Percentiles rank a stretch among this genome's conserved stretches.
phyloP scores from a whole-genome alignment of 2,113 vertebrate genomes.

The Pycnonotus jocosus region DNA sequence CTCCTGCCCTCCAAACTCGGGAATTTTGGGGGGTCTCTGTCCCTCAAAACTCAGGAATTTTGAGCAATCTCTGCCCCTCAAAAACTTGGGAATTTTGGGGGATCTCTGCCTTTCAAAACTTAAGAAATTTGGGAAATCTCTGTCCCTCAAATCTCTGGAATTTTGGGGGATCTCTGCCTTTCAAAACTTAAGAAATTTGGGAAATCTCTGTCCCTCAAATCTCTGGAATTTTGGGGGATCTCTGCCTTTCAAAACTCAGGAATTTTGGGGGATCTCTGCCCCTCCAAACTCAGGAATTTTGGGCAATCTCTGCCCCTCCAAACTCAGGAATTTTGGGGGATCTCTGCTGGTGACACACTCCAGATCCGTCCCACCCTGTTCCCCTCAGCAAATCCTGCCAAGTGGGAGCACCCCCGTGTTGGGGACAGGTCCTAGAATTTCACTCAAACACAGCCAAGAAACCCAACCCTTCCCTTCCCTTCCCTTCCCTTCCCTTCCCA shows the following conservation, averaged over 20 bases:
- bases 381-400: neutral
- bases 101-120: neutral
- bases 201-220: neutral
- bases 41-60: neutral
- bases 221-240: neutral
- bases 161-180: neutral
- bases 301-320: neutral
- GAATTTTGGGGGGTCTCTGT: too few species aligned
- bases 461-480: neutral
- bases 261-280: too few species aligned
- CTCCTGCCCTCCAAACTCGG: neutral
- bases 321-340: neutral
- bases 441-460: rapidly evolving
- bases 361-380: rapidly evolving
- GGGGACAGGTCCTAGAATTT: neutral
- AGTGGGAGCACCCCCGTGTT: rapidly evolving
- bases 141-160: too few species aligned
- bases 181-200: too few species aligned
- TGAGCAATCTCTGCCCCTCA: neutral
- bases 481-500: neutral
- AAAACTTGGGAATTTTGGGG: neutral
- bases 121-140: too few species aligned
- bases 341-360: neutral
- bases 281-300: neutral
- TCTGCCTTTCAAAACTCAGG: neutral